phyloP scores from a whole-genome alignment of 1,140 invertebrate species.

The Subanguina moxae region DNA sequence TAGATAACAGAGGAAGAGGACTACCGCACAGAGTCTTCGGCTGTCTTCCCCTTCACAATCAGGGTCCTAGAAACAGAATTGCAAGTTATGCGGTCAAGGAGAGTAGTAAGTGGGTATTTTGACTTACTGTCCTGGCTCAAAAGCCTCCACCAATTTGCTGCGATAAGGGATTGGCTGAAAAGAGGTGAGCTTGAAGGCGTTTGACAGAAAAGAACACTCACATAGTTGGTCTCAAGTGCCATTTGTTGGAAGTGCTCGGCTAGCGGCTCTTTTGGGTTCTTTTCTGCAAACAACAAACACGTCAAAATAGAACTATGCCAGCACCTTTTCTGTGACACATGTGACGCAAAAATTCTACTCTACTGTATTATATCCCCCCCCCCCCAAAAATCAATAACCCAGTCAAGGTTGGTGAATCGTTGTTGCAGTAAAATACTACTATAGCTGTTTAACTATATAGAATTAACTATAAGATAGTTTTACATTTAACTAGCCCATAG shows the following conservation, averaged over 20 bases:
- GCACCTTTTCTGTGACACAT: too few species aligned
- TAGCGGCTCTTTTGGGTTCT: not conserved
- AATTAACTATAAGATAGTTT: too few species aligned
- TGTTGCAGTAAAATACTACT: too few species aligned
- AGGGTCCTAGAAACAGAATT: slow-evolving; percentile 31
- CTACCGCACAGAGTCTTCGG: slow-evolving; percentile 50
- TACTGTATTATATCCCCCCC: not conserved
- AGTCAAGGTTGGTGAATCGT: slow-evolving; percentile 26
- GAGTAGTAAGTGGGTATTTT: too few species aligned
- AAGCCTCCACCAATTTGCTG: slow-evolving; percentile 51
- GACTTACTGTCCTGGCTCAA: slow-evolving; percentile 52
- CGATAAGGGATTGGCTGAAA: slow-evolving; percentile 55
- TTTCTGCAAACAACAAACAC: too few species aligned
- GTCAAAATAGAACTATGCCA: too few species aligned
- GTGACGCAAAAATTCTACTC: not conserved
- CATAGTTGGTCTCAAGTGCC: slow-evolving; percentile 23
- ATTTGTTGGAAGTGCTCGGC: slow-evolving; percentile 2
- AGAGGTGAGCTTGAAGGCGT: too few species aligned
- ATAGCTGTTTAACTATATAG: too few species aligned
- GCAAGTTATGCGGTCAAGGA: too few species aligned
- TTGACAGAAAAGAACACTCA: slow-evolving; percentile 23
- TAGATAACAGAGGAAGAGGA: not conserved
- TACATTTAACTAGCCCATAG: too few species aligned
- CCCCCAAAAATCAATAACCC: slow-evolving; percentile 30
- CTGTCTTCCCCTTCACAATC: slow-evolving; percentile 58